Evolutionary conservation across 2,113 vertebrate genomes (phyloP).

Genomic region (Felis chaus): DNA sequence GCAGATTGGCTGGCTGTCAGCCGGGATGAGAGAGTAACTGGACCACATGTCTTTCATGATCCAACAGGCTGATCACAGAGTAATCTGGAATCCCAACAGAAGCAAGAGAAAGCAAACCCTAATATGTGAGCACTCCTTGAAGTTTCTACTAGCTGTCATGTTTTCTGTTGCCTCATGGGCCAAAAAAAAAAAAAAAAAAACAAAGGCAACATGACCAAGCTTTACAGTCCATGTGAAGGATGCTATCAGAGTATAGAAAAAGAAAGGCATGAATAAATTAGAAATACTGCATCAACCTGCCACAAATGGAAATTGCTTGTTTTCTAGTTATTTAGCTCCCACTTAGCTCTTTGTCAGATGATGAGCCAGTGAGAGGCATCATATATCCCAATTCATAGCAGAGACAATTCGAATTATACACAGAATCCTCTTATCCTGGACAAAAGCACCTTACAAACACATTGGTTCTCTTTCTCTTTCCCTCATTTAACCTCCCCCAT

Average conservation of each 20-base stretch:
- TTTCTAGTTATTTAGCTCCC: neutral
- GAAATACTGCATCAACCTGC: neutral
- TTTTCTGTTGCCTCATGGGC: constrained; percentile 15
- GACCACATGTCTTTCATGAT: constrained; percentile 40
- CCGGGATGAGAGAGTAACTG: neutral
- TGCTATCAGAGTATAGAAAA: constrained; percentile 5
- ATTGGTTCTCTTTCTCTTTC: neutral
- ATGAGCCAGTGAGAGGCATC: neutral
- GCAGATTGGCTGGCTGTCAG: constrained; percentile 34
- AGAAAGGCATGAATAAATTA: constrained; percentile 26
- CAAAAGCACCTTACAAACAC: neutral
- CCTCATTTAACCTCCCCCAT: neutral
- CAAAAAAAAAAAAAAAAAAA: neutral
- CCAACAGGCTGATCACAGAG: neutral
- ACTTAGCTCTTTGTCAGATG: neutral
- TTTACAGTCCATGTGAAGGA: neutral
- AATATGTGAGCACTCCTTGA: constrained; percentile 1
- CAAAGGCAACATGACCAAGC: neutral
- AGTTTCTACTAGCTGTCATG: neutral
- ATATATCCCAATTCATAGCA: neutral
- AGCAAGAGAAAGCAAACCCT: neutral
- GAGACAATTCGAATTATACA: neutral
- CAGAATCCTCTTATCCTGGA: neutral
- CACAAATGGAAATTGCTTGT: constrained; percentile 26
- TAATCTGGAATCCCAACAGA: constrained; percentile 17